These are phyloP conservation scores for Acleris holmiana DNA, from an alignment of 2,888 invertebrate species.

Conservation along the genomic window DNA sequence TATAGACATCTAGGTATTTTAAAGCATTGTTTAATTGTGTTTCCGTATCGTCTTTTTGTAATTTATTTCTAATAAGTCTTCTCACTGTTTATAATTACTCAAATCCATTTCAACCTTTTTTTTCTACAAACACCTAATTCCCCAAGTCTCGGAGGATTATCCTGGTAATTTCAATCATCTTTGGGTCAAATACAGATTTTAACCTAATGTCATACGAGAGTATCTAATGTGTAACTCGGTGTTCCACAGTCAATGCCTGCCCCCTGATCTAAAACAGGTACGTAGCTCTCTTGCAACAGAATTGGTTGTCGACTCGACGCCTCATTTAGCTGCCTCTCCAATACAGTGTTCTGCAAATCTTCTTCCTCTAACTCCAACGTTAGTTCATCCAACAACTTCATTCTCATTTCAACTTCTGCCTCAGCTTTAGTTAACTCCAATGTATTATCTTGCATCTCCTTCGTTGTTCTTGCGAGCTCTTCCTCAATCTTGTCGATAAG, in stretches of 20 bases:
- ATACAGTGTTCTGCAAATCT: conserved; percentile 74
- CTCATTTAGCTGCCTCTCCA: conserved; percentile 77
- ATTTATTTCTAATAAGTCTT: conserved; percentile 32
- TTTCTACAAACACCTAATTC: conserved; percentile 2
- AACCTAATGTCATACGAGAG: conserved; percentile 75
- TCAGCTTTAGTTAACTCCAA: conserved; percentile 78
- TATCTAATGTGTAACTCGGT: conserved; percentile 71
- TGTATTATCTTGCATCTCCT: conserved; percentile 82
- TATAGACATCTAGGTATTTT: conserved; percentile 1
- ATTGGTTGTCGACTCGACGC: conserved; percentile 77
- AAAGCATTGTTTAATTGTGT: background rate
- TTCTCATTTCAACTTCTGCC: conserved; percentile 79
- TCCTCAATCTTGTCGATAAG: conserved; percentile 81
- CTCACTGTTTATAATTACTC: conserved; percentile 3
- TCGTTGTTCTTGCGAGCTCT: conserved; percentile 75
- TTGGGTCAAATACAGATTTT: conserved; percentile 52
- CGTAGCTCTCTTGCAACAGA: conserved; percentile 74
- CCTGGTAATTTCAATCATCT: conserved; percentile 62
- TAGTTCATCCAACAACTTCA: conserved; percentile 81
- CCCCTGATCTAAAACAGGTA: conserved; percentile 72
- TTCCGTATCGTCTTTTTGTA: conserved; percentile 12
- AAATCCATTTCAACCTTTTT: background rate
- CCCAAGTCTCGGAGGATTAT: conserved; percentile 27
- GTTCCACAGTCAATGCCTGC: conserved; percentile 49
- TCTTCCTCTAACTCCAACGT: conserved; percentile 81